Evolutionary conservation across 2,113 vertebrate genomes (phyloP), one percentile per base, ranked within the genome.

Genomic region (Datnioides undecimradiatus): DNA sequence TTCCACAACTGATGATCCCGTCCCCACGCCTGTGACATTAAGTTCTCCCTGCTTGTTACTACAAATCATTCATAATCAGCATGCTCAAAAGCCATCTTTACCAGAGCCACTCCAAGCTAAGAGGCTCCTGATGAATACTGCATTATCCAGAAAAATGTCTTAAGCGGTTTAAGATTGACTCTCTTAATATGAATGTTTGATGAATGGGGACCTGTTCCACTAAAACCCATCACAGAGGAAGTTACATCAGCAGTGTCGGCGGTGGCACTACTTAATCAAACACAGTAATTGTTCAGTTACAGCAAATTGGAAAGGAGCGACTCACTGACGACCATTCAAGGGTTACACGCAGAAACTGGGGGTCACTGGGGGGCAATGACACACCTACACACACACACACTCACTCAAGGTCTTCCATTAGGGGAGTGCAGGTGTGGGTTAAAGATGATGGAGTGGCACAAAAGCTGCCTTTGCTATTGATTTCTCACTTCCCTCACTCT

Each of bases 141-240:
- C 80, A 73, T 82, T 27, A 69, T 79, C 16, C 11, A 29, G 51
- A 72, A 76, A 71, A 48, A 75, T 34, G 69, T 73, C 73, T 70
- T 59, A 72, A 83, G 70, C 33, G 9, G 8, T 55, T 79, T 46
- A 29, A 49, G 83, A 86, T 73, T 19, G 71, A 72, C 63, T 74
- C 77, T 71, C 36, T 69, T 79, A 0, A 38, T 66, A 48, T 88
- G 33, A 83, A 85, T 57, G 69, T 88, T 87, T 87, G 64, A 91
- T 88, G 83, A 78, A 62, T 9, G 25, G 51, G 40, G 68, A 57
- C 52, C 43, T 25, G 66, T 58, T 57, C 58, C 46, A 48, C 65
- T 52, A 31, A 65, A 73, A 51, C 16, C 43, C 54, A 49, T 49
- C 68, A 65, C 33, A 45, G 29, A 73, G 51, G 45, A 75, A 55